Evolutionary conservation across 2,797 vertebrate species (phyloP), one percentile per base, ranked within the genome.

Genomic region (Myioborus miniatus): DNA sequence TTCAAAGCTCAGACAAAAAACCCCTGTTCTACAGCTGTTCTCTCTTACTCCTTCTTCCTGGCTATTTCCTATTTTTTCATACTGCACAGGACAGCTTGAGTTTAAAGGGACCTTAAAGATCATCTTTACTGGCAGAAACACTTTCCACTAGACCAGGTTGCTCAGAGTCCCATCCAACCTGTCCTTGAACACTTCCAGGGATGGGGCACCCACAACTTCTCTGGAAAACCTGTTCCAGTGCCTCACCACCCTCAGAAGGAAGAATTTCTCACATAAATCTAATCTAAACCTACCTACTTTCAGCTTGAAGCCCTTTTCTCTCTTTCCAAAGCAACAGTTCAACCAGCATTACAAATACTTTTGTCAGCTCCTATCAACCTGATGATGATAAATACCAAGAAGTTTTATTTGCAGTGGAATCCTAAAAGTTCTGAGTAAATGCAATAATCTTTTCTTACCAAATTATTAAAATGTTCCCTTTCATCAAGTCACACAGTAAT

Each of bases 141-240:
- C 9, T 5, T 89, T 68, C 32, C 36, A n/a, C 6, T 10, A 14
- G 0, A 0, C 11, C 32, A 49, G 5, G 6, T 5, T n/a, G 23
- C 9, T 63, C 36, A 14, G 7, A 49, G 27, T 0, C 5, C 27
- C 36, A 37, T 43, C 49, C 49, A 43, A 1, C 14, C 19, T 12
- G 15, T 8, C 18, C 6, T 17, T 62, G 63, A 62, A 9, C 13
- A 12, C 1, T 37, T 12, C 32, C 19, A 69, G 27, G 56, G 5
- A 56, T 37, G 32, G 36, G 32, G 3, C 36, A 69, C 0, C 0
- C 37, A 34, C 37, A 50, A 6, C 17, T 76, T 22, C n/a, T 44
- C n/a, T 50, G 58, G 58, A 4, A 1, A 83, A n/a, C 27, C 3
- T 50, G 23, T 56, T 0, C 23, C 37, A 39, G 17, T 0, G 5